These are phyloP conservation scores for Prosopocoilus inquinatus DNA, from an alignment of 2,888 invertebrate species.

Conservation along the genomic window DNA sequence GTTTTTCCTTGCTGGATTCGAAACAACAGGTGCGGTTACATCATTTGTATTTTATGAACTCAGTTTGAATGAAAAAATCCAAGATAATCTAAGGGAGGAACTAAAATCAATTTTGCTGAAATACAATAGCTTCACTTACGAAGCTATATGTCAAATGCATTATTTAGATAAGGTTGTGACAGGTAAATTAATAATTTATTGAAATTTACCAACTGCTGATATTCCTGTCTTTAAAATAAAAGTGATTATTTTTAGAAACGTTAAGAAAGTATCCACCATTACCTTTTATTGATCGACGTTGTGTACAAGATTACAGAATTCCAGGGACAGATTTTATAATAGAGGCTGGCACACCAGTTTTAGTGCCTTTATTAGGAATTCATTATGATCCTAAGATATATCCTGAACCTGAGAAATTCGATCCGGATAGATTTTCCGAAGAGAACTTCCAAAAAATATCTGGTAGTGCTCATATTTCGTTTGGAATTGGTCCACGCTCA, in stretches of 20 bases:
- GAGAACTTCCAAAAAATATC: slow-evolving; percentile 2
- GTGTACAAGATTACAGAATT: slow-evolving; percentile 5
- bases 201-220: no score
- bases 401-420: slow-evolving; percentile 13
- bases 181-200: slow-evolving; percentile 41
- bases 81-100: slow-evolving; percentile 55
- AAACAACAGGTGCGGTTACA: slow-evolving; percentile 60
- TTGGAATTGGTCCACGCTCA: slow-evolving; percentile 11
- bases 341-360: slow-evolving; percentile 4
- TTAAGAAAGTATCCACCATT: slow-evolving; percentile 15
- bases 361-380: slow-evolving; percentile 5
- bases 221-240: no score
- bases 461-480: slow-evolving; percentile 1
- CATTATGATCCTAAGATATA: slow-evolving; percentile 11
- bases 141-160: slow-evolving; percentile 54
- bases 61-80: slow-evolving; percentile 54
- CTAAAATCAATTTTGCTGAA: slow-evolving; percentile 47
- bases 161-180: slow-evolving; percentile 60
- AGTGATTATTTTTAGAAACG: slow-evolving; percentile 7
- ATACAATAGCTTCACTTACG: slow-evolving; percentile 53
- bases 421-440: slow-evolving; percentile 11
- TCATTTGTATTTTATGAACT: slow-evolving; percentile 58
- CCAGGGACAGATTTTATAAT: slow-evolving; percentile 7
- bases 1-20: slow-evolving; percentile 62
- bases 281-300: slow-evolving; percentile 6